Conservation (phyloP, 2,113 vertebrate species). For the Lagopus leucura region DNA sequence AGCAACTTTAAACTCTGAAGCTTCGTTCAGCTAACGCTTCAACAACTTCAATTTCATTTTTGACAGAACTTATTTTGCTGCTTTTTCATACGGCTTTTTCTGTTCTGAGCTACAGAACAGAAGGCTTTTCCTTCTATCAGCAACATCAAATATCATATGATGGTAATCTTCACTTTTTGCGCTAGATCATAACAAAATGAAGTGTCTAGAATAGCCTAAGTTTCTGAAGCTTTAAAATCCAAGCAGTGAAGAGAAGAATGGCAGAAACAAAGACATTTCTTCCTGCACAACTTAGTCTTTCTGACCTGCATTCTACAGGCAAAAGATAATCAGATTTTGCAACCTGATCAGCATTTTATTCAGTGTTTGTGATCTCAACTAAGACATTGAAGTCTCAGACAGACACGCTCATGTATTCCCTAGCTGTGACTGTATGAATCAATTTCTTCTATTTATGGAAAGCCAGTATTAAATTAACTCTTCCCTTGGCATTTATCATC, state of each 20-base stretch:
- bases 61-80: background rate
- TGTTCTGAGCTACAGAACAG: background rate
- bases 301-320: background rate
- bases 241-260: background rate
- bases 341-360: background rate
- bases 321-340: background rate
- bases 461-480: slow-evolving; percentile 51
- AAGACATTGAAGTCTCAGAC: slow-evolving; percentile 20
- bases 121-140: background rate
- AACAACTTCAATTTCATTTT: background rate
- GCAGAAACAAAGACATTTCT: background rate
- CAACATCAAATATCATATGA: background rate
- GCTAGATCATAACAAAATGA: background rate
- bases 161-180: background rate
- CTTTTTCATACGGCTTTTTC: background rate
- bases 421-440: slow-evolving; percentile 59
- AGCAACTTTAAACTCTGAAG: background rate
- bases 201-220: background rate
- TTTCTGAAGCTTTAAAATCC: background rate
- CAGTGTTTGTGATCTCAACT: background rate
- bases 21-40: background rate
- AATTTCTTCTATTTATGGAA: slow-evolving; percentile 73
- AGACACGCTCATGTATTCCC: slow-evolving; percentile 10
- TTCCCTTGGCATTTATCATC: slow-evolving; percentile 47
- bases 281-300: background rate